Conservation (phyloP, 2,113 vertebrate species). For the Nanorana parkeri region DNA sequence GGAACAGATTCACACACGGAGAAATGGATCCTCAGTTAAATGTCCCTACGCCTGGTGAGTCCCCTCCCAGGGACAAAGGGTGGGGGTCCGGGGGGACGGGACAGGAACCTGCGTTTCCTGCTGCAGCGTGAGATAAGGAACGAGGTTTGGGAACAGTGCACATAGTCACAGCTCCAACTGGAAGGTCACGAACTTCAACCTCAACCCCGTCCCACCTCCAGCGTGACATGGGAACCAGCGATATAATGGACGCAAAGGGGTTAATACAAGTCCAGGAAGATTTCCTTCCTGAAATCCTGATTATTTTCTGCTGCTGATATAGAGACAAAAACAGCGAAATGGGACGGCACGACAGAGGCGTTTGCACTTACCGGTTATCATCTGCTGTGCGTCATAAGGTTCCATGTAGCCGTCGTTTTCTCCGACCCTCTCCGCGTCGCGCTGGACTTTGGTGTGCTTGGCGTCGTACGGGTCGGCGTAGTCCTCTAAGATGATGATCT, state of each 20-base stretch:
- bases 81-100: neutral
- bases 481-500: slow-evolving; percentile 95
- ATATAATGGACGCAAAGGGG: neutral
- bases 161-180: neutral
- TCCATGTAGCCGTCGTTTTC: slow-evolving; percentile 97
- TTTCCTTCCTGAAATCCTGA: neutral
- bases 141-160: neutral
- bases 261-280: slow-evolving; percentile 1
- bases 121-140: slow-evolving; percentile 25
- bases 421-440: slow-evolving; percentile 86
- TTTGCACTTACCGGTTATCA: slow-evolving; percentile 86
- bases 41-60: no score
- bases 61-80: neutral
- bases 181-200: slow-evolving; percentile 20
- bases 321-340: neutral
- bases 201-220: no score
- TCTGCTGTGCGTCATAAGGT: slow-evolving; percentile 94
- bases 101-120: slow-evolving; percentile 20
- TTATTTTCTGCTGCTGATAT: neutral
- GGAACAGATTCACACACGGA: no score
- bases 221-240: neutral
- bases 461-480: slow-evolving; percentile 94
- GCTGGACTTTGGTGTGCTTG: slow-evolving; percentile 87
- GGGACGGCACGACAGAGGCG: neutral
- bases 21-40: no score